phyloP scores from a whole-genome alignment of 2,797 vertebrate genomes.

The Sebastolobus altivelis region DNA sequence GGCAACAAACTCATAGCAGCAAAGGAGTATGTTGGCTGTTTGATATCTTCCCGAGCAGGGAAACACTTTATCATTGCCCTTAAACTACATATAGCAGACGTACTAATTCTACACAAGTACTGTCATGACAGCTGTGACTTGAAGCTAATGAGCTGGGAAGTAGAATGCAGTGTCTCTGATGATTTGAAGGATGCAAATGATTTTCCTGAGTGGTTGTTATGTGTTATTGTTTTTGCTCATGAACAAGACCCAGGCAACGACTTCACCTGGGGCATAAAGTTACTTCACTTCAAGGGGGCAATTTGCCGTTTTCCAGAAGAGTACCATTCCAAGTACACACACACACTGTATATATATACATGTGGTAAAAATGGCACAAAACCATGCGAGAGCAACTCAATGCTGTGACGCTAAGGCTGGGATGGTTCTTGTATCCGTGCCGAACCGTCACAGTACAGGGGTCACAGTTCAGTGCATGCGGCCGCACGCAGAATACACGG shows the following conservation, averaged over 20 bases:
- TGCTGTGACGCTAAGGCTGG: too few species aligned
- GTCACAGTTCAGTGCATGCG: too few species aligned
- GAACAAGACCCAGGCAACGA: too few species aligned
- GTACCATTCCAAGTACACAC: not conserved
- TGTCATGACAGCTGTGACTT: slow-evolving; percentile 17
- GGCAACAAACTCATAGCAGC: slow-evolving; percentile 31
- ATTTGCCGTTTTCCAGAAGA: not conserved
- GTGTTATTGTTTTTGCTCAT: not conserved
- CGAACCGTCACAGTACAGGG: not conserved
- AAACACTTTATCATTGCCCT: slow-evolving; percentile 13
- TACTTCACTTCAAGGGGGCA: not conserved
- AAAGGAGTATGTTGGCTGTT: not conserved
- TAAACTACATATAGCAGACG: slow-evolving; percentile 10
- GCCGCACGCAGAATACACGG: too few species aligned
- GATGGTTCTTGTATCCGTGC: too few species aligned
- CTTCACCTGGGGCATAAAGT: not conserved
- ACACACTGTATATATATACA: not conserved
- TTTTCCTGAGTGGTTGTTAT: not conserved
- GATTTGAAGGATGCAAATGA: not conserved
- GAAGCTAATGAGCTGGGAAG: slow-evolving; percentile 12
- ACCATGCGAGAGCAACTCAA: too few species aligned
- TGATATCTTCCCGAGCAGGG: slow-evolving; percentile 2
- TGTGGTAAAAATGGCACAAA: too few species aligned
- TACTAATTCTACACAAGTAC: slow-evolving; percentile 23
- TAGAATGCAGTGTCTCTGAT: not conserved